A percentile compares a stretch with the other conserved stretches of the same genome.
These are phyloP conservation scores for Meloidogyne floridensis DNA, from an alignment of 1,140 invertebrate species.

Conservation along the genomic window DNA sequence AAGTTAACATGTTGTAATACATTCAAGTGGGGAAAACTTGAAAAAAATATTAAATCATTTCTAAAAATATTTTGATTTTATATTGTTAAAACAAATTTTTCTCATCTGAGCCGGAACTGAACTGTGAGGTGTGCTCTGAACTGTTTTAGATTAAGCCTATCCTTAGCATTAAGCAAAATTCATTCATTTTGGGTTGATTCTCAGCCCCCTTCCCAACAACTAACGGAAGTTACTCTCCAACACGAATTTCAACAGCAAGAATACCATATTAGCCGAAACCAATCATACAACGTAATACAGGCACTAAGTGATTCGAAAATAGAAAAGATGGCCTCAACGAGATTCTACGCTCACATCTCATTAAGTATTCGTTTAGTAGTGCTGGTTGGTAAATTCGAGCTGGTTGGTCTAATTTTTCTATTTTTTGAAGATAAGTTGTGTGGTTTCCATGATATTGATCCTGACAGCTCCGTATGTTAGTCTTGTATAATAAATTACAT, in stretches of 20 bases:
- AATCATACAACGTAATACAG: background rate
- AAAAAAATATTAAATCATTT: too few species aligned
- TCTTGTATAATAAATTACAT: background rate
- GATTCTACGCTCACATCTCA: slow-evolving; percentile 52
- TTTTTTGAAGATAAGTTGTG: background rate
- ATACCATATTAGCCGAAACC: too few species aligned
- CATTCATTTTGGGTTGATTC: background rate
- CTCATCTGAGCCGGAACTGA: too few species aligned
- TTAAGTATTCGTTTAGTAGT: slow-evolving; percentile 60
- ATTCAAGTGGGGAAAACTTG: too few species aligned
- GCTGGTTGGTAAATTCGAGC: slow-evolving; percentile 44
- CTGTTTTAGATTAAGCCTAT: background rate
- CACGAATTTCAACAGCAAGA: background rate
- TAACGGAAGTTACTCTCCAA: slow-evolving; percentile 2
- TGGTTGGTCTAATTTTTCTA: background rate
- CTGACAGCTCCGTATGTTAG: slow-evolving; percentile 54
- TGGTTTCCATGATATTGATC: slow-evolving; percentile 56
- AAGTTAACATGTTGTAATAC: too few species aligned
- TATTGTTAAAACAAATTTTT: too few species aligned
- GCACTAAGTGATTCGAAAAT: too few species aligned
- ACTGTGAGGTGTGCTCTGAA: too few species aligned
- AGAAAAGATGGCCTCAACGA: slow-evolving; percentile 34
- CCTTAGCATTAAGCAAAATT: background rate
- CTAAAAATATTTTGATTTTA: too few species aligned
- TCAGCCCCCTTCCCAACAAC: background rate